Evolutionary conservation across 2,888 invertebrate genomes (phyloP).

Genomic region (Drosophila leonis): DNA sequence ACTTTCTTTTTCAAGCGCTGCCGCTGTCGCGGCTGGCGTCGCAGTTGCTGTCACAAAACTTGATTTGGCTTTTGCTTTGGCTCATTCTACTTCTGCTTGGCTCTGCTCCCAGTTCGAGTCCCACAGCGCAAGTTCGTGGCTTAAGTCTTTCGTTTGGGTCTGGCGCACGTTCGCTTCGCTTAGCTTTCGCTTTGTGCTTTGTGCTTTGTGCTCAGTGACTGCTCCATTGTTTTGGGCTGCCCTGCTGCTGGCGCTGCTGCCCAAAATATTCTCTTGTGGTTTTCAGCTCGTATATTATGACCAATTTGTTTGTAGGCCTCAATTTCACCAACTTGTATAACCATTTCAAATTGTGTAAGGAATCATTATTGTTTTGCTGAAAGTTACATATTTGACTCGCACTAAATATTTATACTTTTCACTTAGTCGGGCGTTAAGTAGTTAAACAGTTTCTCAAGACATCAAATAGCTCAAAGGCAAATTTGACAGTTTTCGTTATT

Average conservation of each 20-base stretch:
- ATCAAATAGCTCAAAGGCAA: neutral
- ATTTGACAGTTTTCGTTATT: neutral
- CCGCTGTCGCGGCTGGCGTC: constrained; percentile 35
- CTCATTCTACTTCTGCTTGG: constrained; percentile 67
- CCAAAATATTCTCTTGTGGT: constrained; percentile 51
- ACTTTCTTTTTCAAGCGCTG: constrained; percentile 83
- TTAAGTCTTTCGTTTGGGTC: constrained; percentile 76
- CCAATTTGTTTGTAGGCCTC: constrained; percentile 22
- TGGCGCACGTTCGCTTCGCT: constrained; percentile 57
- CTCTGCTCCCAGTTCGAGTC: constrained; percentile 37
- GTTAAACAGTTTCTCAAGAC: neutral
- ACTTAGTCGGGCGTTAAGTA: neutral
- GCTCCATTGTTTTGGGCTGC: constrained; percentile 47
- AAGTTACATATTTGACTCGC: constrained; percentile 5
- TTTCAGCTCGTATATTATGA: constrained; percentile 25
- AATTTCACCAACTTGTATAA: constrained; percentile 59
- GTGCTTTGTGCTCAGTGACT: constrained; percentile 21
- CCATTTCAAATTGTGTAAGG: constrained; percentile 48
- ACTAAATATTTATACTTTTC: neutral
- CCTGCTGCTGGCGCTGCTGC: constrained; percentile 22
- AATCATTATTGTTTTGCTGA: constrained; percentile 10
- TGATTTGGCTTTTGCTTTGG: constrained; percentile 45
- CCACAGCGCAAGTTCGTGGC: constrained; percentile 62
- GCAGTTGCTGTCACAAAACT: constrained; percentile 42
- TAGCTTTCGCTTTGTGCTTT: constrained; percentile 71